These are phyloP conservation scores for Cacoxenus indagator DNA, from an alignment of 2,888 invertebrate genomes.

Conservation along the genomic window DNA sequence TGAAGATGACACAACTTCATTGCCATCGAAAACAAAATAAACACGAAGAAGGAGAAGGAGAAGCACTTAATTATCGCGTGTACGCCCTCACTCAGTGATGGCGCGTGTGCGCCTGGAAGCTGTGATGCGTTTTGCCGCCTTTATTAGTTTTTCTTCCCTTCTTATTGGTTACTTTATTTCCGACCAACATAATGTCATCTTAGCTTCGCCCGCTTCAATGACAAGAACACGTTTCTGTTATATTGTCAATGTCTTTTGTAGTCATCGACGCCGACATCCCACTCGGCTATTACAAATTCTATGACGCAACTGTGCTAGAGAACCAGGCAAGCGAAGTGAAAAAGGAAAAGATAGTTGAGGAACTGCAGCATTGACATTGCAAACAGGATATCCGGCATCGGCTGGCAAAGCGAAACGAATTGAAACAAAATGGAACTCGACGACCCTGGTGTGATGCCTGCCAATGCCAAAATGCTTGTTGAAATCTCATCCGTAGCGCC, in stretches of 20 bases:
- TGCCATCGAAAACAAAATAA: conserved; percentile 5
- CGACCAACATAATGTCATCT: no score
- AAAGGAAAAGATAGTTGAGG: neutral
- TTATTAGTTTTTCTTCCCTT: no score
- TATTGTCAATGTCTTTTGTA: conserved; percentile 13
- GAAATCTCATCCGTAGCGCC: neutral
- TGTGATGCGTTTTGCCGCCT: conserved; percentile 2
- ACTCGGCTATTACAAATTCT: no score
- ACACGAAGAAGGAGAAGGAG: conserved; percentile 17
- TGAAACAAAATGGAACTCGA: neutral
- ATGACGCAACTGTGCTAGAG: neutral
- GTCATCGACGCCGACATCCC: neutral
- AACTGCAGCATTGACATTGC: conserved; percentile 19
- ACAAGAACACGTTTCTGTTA: neutral
- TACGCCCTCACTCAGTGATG: neutral
- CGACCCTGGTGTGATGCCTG: neutral
- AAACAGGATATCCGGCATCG: conserved; percentile 1
- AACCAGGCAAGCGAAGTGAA: neutral
- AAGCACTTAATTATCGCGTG: conserved; percentile 11
- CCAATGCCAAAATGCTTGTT: conserved; percentile 4
- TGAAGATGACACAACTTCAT: no score
- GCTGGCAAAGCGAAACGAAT: neutral
- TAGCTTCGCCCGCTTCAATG: neutral
- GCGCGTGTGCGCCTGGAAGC: no score
- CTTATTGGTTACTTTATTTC: no score